Percentiles rank a stretch among this genome's conserved stretches.
These are phyloP conservation scores for Bubo scandiacus DNA, from an alignment of 2,113 vertebrate genomes.

Conservation along the genomic window DNA sequence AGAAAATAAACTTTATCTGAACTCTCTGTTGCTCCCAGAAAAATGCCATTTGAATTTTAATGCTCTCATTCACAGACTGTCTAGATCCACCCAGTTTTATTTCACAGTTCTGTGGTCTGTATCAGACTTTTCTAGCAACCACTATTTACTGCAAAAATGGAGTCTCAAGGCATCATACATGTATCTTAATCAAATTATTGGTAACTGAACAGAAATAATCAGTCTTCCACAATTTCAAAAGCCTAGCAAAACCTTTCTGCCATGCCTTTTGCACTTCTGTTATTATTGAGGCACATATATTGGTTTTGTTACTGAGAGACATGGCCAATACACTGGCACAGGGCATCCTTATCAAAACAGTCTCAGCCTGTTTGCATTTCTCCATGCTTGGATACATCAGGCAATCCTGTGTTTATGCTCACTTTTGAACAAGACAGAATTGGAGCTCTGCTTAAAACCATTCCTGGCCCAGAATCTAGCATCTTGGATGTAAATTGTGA, in stretches of 20 bases:
- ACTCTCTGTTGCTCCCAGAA: constrained; percentile 31
- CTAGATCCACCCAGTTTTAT: constrained; percentile 39
- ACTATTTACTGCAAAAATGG: background rate
- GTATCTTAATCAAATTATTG: constrained; percentile 4
- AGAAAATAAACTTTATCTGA: constrained; percentile 61
- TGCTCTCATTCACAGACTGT: constrained; percentile 38
- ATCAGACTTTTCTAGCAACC: background rate
- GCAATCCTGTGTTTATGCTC: background rate
- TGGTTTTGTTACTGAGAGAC: background rate
- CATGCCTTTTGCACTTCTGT: background rate
- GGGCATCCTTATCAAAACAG: background rate
- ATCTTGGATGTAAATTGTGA: background rate
- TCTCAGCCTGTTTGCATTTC: background rate
- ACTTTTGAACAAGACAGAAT: background rate
- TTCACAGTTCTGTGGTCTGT: constrained; percentile 48
- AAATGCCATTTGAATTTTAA: constrained; percentile 58
- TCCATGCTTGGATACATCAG: background rate
- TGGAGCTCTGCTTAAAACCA: background rate
- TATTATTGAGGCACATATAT: background rate
- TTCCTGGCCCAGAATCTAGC: background rate
- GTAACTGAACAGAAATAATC: background rate
- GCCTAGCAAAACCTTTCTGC: background rate
- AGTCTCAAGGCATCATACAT: background rate
- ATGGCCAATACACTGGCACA: background rate
- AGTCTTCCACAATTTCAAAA: background rate